phyloP scores from a whole-genome alignment of 1,140 invertebrate genomes.

The Neodiprion virginianus region DNA sequence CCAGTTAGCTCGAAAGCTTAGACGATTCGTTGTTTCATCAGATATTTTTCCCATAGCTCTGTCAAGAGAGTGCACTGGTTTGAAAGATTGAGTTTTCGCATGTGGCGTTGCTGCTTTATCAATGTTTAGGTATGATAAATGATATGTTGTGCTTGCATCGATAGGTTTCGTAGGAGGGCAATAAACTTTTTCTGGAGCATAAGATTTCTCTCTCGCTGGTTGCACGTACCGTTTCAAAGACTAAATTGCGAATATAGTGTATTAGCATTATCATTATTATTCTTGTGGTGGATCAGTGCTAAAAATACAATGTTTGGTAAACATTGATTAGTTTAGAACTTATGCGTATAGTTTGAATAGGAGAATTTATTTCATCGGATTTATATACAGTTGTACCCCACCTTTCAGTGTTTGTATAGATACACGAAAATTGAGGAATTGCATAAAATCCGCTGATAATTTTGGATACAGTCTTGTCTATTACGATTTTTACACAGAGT shows the following conservation, averaged over 20 bases:
- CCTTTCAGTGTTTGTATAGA: background rate
- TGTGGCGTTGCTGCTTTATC: constrained; percentile 39
- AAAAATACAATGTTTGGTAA: constrained; percentile 16
- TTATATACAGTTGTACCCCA: background rate
- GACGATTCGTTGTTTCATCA: constrained; percentile 45
- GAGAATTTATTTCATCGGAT: constrained; percentile 2
- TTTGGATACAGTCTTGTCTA: background rate
- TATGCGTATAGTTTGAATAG: background rate
- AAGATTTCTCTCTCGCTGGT: constrained; percentile 62
- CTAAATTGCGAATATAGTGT: constrained; percentile 23
- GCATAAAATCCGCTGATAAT: background rate
- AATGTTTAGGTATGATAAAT: constrained; percentile 62
- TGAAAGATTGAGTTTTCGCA: constrained; percentile 45
- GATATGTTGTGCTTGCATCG: constrained; percentile 65
- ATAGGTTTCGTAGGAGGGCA: constrained; percentile 59
- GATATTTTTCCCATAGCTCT: constrained; percentile 45
- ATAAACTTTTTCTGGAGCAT: constrained; percentile 59
- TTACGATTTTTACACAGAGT: background rate
- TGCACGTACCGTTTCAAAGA: constrained; percentile 63
- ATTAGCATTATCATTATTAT: background rate
- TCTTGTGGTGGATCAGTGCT: background rate
- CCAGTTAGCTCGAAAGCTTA: constrained; percentile 47
- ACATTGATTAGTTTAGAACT: background rate
- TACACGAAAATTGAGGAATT: background rate
- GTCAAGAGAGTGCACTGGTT: constrained; percentile 47